Conservation (phyloP, 2,888 invertebrate genomes). For the Chrysolina oricalcia region DNA sequence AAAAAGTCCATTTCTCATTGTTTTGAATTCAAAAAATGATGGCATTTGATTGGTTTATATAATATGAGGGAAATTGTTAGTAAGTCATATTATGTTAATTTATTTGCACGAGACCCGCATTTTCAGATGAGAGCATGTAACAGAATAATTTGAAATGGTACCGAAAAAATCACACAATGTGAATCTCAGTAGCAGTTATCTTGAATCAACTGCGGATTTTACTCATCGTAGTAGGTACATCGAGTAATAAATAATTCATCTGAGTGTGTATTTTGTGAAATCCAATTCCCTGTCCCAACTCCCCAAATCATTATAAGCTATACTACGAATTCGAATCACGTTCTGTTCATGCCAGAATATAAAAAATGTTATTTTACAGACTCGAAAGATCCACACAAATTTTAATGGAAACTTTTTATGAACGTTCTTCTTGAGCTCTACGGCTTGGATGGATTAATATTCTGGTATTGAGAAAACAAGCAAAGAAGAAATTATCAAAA, state of each 20-base stretch:
- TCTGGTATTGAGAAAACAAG: neutral
- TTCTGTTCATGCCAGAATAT: neutral
- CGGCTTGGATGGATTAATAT: neutral
- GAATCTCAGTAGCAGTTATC: too few species aligned
- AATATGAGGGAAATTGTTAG: too few species aligned
- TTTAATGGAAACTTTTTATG: conserved; percentile 5
- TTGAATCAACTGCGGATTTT: too few species aligned
- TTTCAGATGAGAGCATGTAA: too few species aligned
- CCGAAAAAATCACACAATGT: too few species aligned
- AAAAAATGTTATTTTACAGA: neutral
- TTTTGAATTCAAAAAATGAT: too few species aligned
- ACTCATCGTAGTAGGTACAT: too few species aligned
- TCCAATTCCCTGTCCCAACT: neutral
- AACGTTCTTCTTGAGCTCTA: neutral
- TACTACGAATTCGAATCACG: conserved; percentile 14
- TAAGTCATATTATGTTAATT: too few species aligned
- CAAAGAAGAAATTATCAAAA: neutral
- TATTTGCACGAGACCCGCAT: too few species aligned
- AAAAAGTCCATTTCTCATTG: too few species aligned
- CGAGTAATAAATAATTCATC: neutral
- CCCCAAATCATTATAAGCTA: neutral
- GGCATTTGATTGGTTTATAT: too few species aligned
- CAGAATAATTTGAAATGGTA: too few species aligned
- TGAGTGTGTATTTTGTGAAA: neutral
- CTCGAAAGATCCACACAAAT: conserved; percentile 32